phyloP scores from a whole-genome alignment of 35 echinoderm and acorn worm species.

The Ophiothrix spiculata region DNA sequence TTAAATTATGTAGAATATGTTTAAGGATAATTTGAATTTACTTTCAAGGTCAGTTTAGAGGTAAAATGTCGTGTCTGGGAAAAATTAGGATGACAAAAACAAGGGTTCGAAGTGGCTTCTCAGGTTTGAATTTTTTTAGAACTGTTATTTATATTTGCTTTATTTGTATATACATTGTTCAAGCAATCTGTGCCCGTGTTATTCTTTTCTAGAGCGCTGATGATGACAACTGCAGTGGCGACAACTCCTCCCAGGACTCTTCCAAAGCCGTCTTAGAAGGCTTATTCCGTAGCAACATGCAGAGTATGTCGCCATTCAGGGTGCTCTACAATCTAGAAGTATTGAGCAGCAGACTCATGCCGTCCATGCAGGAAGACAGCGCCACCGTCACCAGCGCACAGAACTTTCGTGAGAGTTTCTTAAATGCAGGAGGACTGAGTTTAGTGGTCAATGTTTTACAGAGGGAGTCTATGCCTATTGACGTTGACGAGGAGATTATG shows the following conservation, averaged over 20 bases:
- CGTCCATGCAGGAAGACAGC: constrained; percentile 80
- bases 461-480: constrained; percentile 82
- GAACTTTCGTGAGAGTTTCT: constrained; percentile 86
- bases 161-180: not conserved
- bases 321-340: constrained; percentile 94
- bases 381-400: constrained; percentile 71
- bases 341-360: constrained; percentile 86
- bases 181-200: not conserved
- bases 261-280: constrained; percentile 62
- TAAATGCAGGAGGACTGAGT: constrained; percentile 89
- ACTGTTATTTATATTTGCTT: not conserved
- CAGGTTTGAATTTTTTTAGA: not conserved
- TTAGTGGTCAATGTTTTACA: constrained; percentile 76
- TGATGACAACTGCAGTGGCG: not conserved
- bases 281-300: constrained; percentile 52
- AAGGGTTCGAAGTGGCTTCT: not conserved
- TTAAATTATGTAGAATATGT: too few species aligned
- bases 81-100: not conserved
- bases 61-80: too few species aligned
- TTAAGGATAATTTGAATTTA: too few species aligned
- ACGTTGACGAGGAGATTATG: constrained; percentile 81
- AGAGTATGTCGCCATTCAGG: constrained; percentile 90
- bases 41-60: too few species aligned
- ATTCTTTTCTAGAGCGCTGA: not conserved
- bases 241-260: constrained; percentile 42